Conservation (phyloP, 1,140 invertebrate genomes). For the Uloborus diversus region DNA sequence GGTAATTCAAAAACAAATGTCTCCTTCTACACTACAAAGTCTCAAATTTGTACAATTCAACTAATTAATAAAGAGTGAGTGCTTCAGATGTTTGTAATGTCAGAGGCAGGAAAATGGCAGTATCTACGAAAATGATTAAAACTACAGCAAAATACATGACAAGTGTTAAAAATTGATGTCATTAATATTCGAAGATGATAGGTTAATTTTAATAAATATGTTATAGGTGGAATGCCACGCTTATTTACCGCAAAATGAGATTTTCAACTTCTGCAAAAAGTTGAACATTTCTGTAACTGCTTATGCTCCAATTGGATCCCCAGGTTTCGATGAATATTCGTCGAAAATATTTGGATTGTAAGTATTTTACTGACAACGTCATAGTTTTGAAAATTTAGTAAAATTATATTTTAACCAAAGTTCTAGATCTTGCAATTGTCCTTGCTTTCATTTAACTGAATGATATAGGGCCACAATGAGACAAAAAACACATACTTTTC, state of each 20-base stretch:
- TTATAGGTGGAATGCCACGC: constrained; percentile 61
- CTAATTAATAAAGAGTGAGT: no score
- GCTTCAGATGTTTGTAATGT: no score
- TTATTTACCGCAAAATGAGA: constrained; percentile 61
- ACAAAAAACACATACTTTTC: no score
- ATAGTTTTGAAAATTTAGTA: not conserved
- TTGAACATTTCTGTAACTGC: constrained; percentile 63
- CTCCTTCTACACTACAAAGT: no score
- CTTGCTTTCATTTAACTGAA: not conserved
- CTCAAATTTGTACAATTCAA: no score
- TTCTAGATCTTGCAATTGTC: not conserved
- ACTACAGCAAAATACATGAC: no score
- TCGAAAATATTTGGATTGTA: not conserved
- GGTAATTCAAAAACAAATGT: no score
- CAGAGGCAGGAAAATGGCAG: no score
- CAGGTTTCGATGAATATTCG: constrained; percentile 55
- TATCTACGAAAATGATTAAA: no score
- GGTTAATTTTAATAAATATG: not conserved
- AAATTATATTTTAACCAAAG: no score
- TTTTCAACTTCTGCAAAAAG: constrained; percentile 61
- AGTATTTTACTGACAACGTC: not conserved
- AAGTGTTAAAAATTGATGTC: no score
- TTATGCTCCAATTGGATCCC: constrained; percentile 65
- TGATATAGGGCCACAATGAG: not conserved
- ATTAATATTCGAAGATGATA: no score